phyloP scores from a whole-genome alignment of 2,113 vertebrate genomes.

The Cyphomyrus plagiostoma region DNA sequence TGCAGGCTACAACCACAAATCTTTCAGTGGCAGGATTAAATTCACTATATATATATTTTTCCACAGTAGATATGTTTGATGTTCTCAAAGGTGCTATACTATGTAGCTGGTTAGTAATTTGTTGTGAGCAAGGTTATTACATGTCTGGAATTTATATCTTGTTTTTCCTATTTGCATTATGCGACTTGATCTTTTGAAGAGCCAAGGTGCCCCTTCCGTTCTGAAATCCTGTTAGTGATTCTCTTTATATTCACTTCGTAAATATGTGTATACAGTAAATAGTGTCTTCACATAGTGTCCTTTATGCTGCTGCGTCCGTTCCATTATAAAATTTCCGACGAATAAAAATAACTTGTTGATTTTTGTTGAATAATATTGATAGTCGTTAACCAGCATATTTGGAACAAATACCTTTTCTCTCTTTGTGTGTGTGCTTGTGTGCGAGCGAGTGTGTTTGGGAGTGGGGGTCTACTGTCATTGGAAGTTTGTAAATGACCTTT shows the following conservation, averaged over 20 bases:
- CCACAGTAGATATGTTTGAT: neutral
- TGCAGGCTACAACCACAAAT: neutral
- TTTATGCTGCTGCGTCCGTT: neutral
- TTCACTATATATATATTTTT: neutral
- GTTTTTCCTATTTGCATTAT: neutral
- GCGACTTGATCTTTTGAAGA: neutral
- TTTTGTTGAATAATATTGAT: neutral
- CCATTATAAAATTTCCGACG: neutral
- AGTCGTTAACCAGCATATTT: neutral
- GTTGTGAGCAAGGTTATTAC: neutral
- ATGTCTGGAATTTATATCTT: neutral
- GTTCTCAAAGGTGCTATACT: neutral
- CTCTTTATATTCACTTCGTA: neutral
- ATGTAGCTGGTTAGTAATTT: neutral
- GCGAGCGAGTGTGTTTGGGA: neutral
- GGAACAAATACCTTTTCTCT: neutral
- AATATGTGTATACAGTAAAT: neutral
- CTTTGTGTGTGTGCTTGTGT: neutral
- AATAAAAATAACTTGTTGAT: neutral
- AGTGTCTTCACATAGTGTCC: neutral
- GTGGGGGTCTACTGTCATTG: neutral
- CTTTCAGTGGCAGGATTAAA: neutral
- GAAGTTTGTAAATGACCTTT: neutral
- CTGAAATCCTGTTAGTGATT: neutral
- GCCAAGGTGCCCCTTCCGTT: neutral